phyloP scores from a whole-genome alignment of 2,797 vertebrate genomes.

The Buceros bicornis region DNA sequence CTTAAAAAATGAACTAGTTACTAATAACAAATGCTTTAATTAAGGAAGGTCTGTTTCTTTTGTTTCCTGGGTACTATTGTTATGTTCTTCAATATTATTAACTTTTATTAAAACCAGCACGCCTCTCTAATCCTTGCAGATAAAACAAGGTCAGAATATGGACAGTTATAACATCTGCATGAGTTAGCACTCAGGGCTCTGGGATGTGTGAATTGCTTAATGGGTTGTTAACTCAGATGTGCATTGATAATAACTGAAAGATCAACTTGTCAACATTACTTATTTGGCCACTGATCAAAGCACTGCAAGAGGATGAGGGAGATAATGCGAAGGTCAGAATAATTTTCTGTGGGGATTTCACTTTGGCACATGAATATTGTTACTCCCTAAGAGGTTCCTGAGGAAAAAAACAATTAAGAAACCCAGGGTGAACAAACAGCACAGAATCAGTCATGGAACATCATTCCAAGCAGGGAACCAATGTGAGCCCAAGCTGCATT shows the following conservation, averaged over 20 bases:
- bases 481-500: not conserved
- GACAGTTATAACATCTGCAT: conserved; percentile 53
- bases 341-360: conserved; percentile 33
- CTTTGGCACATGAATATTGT: not conserved
- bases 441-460: not conserved
- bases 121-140: not conserved
- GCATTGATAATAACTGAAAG: conserved; percentile 65
- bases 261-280: conserved; percentile 71
- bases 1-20: not conserved
- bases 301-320: conserved; percentile 6
- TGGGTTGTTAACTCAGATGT: conserved; percentile 70
- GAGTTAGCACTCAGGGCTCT: conserved; percentile 56
- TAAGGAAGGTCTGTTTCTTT: not conserved
- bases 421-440: not conserved
- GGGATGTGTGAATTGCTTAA: conserved; percentile 67
- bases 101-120: conserved; percentile 14
- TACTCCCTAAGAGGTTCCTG: not conserved
- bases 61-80: not conserved
- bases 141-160: conserved; percentile 58
- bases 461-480: not conserved
- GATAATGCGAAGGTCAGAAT: conserved; percentile 61
- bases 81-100: not conserved
- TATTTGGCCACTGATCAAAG: conserved; percentile 64
- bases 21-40: conserved; percentile 11
- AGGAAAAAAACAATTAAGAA: not conserved